phyloP scores from a whole-genome alignment of 2,797 vertebrate species.

The Champsocephalus gunnari region DNA sequence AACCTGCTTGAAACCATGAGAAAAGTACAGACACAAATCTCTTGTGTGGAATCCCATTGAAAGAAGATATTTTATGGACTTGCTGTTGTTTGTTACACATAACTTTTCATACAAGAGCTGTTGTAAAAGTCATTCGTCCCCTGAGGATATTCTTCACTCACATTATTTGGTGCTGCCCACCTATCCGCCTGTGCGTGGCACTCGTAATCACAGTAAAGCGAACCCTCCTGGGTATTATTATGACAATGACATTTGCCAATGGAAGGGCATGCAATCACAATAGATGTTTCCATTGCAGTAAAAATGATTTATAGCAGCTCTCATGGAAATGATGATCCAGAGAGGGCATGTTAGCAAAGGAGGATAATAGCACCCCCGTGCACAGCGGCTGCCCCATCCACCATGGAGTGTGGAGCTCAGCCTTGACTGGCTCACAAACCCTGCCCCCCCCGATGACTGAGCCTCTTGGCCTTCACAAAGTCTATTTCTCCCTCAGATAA shows the following conservation, averaged over 20 bases:
- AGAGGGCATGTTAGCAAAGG: conserved; percentile 58
- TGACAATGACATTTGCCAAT: conserved; percentile 75
- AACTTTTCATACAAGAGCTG: conserved; percentile 29
- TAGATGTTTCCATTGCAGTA: conserved; percentile 70
- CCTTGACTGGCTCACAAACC: conserved; percentile 75
- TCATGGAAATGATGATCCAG: conserved; percentile 60
- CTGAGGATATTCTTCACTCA: conserved; percentile 51
- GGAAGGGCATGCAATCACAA: conserved; percentile 73
- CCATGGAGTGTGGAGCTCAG: conserved; percentile 9
- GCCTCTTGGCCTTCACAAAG: conserved; percentile 63
- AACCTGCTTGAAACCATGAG: too few relatives aligned
- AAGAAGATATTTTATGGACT: not conserved
- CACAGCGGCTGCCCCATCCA: conserved; percentile 18
- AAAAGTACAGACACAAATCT: not conserved
- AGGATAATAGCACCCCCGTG: conserved; percentile 56
- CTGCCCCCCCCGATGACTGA: conserved; percentile 50
- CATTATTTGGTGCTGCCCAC: conserved; percentile 47
- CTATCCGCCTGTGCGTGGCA: conserved; percentile 33
- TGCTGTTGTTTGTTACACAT: conserved; percentile 13
- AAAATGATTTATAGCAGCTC: conserved; percentile 67
- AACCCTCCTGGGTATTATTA: conserved; percentile 68
- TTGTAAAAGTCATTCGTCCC: conserved; percentile 63
- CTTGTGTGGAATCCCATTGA: not conserved
- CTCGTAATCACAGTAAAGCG: conserved; percentile 59
- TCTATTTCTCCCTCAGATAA: conserved; percentile 63